Base-by-base conservation (phyloP, 1,140 invertebrate genomes). In the Globodera ellingtonae region DNA sequence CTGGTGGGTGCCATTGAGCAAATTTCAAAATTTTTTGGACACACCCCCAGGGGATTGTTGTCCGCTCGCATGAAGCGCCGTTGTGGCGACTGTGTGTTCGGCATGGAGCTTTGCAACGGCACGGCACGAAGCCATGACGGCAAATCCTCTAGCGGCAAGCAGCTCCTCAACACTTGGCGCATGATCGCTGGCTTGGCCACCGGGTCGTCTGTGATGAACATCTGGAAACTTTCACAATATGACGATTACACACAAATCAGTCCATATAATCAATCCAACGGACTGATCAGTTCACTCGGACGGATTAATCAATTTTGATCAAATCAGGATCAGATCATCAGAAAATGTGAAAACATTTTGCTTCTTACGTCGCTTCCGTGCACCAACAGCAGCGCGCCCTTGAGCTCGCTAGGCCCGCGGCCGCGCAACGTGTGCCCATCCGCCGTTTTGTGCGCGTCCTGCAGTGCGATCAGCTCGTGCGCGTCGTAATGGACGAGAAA, bases 361-460 rank as follows among this genome's bases (percentile, higher is more conserved):
- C 56, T 72, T 72, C 62, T 74, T 15, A 82, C 81, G 70, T 82
- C 66, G 35, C 46, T 65, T 35, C 79, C 69, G 62, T 82, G 81
- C 35, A 82, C 62, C 46, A 82, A 24, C 59, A 82, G 9, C 35
- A 82, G 72, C 6, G 81, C 81, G 65, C 81, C 81, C 76, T 82
- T 82, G 10, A 82, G 48, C 70, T 82, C 81, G 35, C 56, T 44
- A 6, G 72, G 67, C 24, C 46, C 66, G 18, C 69, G 72, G 50
- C n/a, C 81, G 18, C 62, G 62, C 44, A 59, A 24, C n/a, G 52
- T 24, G 48, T 69, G 15, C 6, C 81, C 81, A 44, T 84, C 65
- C 56, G 81, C 82, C 46, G 79, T 83, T 70, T 73, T 74, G 66
- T 82, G 81, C 18, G 81, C 81, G 62, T 82, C 81, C 67, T 82